A percentile compares a stretch with the other conserved stretches of the same genome.
Evolutionary conservation across 2,888 invertebrate species (phyloP).

Genomic region (Brassicogethes aeneus): DNA sequence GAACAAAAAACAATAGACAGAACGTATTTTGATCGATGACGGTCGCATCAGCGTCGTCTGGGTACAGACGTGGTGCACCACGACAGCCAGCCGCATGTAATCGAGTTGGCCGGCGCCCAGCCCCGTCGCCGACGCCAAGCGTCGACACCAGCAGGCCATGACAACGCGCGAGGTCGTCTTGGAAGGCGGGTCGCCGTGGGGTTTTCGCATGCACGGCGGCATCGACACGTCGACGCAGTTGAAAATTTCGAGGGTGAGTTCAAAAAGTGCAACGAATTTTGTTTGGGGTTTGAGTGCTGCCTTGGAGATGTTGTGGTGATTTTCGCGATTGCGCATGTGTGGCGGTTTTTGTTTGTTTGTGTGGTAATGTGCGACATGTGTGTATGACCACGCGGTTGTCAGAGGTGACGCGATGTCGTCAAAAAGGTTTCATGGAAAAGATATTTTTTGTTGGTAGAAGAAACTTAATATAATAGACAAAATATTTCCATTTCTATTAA

Average conservation of each 20-base stretch:
- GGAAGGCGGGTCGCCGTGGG: constrained; percentile 80
- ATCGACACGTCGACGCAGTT: constrained; percentile 69
- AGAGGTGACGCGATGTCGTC: too few species aligned
- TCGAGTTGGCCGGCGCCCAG: constrained; percentile 25
- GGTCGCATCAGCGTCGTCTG: constrained; percentile 5
- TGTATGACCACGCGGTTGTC: background rate
- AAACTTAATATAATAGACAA: too few species aligned
- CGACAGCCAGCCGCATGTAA: constrained; percentile 12
- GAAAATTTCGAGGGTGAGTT: constrained; percentile 69
- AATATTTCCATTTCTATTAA: too few species aligned
- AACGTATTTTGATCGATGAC: constrained; percentile 26
- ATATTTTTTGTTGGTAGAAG: too few species aligned
- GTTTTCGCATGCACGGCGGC: constrained; percentile 82
- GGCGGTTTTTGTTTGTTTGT: background rate
- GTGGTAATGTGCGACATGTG: background rate
- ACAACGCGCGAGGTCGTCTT: constrained; percentile 64
- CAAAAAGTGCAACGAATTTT: background rate
- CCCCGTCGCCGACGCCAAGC: constrained; percentile 12
- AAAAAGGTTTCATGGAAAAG: too few species aligned
- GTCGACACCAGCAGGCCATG: too few species aligned
- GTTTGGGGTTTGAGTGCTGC: too few species aligned
- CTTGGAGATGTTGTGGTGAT: too few species aligned
- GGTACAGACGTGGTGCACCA: constrained; percentile 9
- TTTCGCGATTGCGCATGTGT: background rate
- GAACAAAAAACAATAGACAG: constrained; percentile 4